Evolutionary conservation across 2,113 vertebrate genomes (phyloP), one percentile per base, ranked within the genome.

Genomic region (Tetrao urogallus): DNA sequence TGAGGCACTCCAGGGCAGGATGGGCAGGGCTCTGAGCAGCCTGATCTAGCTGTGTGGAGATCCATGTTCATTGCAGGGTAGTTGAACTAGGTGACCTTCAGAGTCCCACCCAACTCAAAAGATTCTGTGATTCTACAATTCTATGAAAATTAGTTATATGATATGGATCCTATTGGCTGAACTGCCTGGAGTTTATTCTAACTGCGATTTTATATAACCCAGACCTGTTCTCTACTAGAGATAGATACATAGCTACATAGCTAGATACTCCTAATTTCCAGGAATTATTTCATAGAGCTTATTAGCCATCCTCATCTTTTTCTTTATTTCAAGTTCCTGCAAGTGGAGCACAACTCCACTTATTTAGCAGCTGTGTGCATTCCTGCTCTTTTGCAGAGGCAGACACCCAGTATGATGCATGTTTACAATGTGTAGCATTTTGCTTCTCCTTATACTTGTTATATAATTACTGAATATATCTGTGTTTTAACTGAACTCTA

Each of bases 101-200:
- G 27, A 8, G 8, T 28, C 27, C 52, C 27, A 28, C 14, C 27
- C 27, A 28, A 28, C 13, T 28, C 27, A 28, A 27, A 27, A 28
- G 25, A 54, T 28, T 54, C 48, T 50, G 24, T 50, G 48, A 25
- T 50, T 50, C 48, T 25, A 25, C 48, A 25, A 24, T 50, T 50
- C 27, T 16, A 16, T 54, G 52, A 28, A 54, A 54, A 54, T 54
- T 30, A 58, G 3, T 71, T 32, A n/a, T 8, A 60, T 40, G 21
- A 56, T 56, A 24, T 4, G 72, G 27, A 45, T 72, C 16, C 18
- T 60, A 4, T 40, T 61, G 64, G 65, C 40, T 72, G 43, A 92
- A 56, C 43, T 76, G 6, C 25, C 42, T 22, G 50, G 21, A 5
- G 4, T 66, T 28, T 0, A 0, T 13, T 73, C 8, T 47, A 12